phyloP scores from a whole-genome alignment of 2,797 vertebrate genomes.

The Clarias pachynema region DNA sequence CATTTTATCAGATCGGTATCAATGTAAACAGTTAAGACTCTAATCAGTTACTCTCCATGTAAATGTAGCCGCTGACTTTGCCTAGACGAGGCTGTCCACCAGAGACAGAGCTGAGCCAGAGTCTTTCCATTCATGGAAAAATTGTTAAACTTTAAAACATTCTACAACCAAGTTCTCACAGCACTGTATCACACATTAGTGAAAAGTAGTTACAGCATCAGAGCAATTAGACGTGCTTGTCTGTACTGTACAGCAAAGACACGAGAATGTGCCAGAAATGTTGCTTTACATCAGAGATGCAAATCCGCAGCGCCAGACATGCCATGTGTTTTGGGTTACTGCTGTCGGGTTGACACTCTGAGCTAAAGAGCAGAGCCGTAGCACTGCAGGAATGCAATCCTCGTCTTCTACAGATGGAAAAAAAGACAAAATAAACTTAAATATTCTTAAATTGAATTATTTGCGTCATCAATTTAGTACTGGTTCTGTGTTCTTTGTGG shows the following conservation, averaged over 20 bases:
- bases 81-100: too few relatives aligned
- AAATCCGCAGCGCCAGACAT: not conserved
- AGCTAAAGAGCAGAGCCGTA: not conserved
- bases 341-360: not conserved
- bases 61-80: not conserved
- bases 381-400: not conserved
- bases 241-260: not conserved
- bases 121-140: not conserved
- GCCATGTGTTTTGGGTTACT: not conserved
- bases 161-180: not conserved
- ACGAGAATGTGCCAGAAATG: not conserved
- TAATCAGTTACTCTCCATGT: too few relatives aligned
- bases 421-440: not conserved
- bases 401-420: not conserved
- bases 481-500: not conserved
- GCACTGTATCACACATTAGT: not conserved
- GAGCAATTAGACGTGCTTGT: not conserved
- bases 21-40: too few relatives aligned
- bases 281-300: not conserved
- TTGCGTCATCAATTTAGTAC: not conserved
- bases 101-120: not conserved
- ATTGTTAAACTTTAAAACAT: not conserved
- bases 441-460: not conserved
- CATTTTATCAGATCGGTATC: too few relatives aligned
- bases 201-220: conserved; percentile 7